phyloP scores from a whole-genome alignment of 2,888 invertebrate genomes.

The Heliothis peltigera region DNA sequence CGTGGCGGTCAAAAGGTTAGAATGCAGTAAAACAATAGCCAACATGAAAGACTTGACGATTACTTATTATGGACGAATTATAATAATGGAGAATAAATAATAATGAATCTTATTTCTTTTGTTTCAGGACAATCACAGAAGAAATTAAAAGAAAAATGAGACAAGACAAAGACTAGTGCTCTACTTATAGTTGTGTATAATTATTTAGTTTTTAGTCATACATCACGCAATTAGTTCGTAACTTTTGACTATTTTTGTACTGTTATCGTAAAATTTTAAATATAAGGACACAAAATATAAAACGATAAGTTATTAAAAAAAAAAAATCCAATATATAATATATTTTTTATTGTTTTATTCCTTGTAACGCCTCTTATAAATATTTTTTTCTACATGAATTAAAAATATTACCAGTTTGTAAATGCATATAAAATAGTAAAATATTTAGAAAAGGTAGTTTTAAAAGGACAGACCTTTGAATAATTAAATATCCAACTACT shows the following conservation, averaged over 20 bases:
- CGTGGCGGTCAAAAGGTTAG: too few species aligned
- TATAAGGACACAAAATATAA: slow-evolving; percentile 45
- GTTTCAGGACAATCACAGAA: slow-evolving; percentile 85
- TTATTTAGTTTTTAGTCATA: slow-evolving; percentile 70
- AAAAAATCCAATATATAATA: slow-evolving; percentile 64
- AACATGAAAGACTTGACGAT: too few species aligned
- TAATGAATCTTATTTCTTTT: slow-evolving; percentile 27
- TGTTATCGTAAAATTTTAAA: slow-evolving; percentile 59
- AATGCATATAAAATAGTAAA: slow-evolving; percentile 38
- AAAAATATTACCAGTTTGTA: slow-evolving; percentile 33
- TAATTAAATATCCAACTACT: slow-evolving; percentile 18
- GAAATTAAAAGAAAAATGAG: slow-evolving; percentile 84
- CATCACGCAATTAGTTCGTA: slow-evolving; percentile 76
- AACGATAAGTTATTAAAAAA: slow-evolving; percentile 60
- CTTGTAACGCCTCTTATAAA: slow-evolving; percentile 12
- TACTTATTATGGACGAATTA: too few species aligned
- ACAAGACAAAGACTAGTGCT: slow-evolving; percentile 68
- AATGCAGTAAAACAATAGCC: too few species aligned
- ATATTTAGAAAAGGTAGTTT: slow-evolving; percentile 21
- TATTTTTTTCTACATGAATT: slow-evolving; percentile 12
- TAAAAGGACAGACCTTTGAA: slow-evolving; percentile 6
- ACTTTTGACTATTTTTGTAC: slow-evolving; percentile 80
- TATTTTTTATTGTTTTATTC: slow-evolving; percentile 44
- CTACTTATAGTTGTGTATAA: slow-evolving; percentile 62
- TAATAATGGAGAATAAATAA: too few species aligned